Base-by-base conservation (phyloP, 30 jellyfish, hydroid and myxozoan genomes). In the Aurelia sp. region DNA sequence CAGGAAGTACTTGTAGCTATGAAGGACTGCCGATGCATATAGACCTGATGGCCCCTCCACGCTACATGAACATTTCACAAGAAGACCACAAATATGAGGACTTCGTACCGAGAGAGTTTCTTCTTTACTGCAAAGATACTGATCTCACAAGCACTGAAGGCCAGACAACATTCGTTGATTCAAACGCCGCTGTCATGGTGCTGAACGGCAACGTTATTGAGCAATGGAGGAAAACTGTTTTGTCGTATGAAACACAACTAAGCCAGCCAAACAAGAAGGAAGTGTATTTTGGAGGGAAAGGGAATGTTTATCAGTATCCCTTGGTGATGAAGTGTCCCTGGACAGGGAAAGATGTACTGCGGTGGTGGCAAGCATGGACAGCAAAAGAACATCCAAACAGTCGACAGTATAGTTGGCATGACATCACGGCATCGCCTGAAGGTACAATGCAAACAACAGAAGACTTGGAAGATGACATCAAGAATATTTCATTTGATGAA, bases 301-400 rank as follows among this genome's bases (percentile, higher is more conserved):
- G 81, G 17, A 84, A 73, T 31, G 72, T 71, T 33, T 84, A 72
- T 33, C 67, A 48, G 30, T 84, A 84, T 24, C 94, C 94, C 4
- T 65, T 84, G 52, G 63, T 84, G 5, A 60, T 65, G 51, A 40
- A 38, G 52, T 84, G 94, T 40, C 94, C 94, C 6, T 72, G 88
- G 88, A 84, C 87, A 5, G 94, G 88, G 13, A 70, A 64, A 47
- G 65, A 72, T 47, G 87, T 74, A 7, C 48, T 84, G 38, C 68
- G 94, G 0, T 84, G 94, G 94, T 73, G 80, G 94, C 80, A 84
- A 72, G n/a, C 48, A 7, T 84, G 94, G 94, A 40, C 94, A 5
- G 76, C 48, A 58, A 44, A 41, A 55, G 77, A 69, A 7, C 80
- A 70, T 33, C 86, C 92, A 10, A 21, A 15, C 20, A 72, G 80